These are phyloP conservation scores for Anorthoa munda DNA, from an alignment of 2,888 invertebrate species.

Conservation along the genomic window DNA sequence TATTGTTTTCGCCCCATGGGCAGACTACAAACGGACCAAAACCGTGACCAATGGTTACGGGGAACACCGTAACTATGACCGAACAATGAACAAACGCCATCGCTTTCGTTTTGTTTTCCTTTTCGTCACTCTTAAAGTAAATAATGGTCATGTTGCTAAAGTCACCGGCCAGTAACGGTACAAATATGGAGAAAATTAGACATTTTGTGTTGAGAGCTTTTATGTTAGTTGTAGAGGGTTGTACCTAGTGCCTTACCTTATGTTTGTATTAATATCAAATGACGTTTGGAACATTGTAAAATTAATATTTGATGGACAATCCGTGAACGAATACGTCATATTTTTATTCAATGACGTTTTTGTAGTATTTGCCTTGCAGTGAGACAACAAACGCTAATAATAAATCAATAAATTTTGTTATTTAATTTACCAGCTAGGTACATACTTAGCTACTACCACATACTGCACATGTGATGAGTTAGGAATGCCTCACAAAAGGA, in stretches of 20 bases:
- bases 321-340: background rate
- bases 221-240: background rate
- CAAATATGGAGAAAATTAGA: background rate
- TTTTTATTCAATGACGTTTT: background rate
- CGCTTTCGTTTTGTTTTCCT: conserved; percentile 44
- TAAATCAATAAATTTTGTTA: too few relatives aligned
- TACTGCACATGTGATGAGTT: background rate
- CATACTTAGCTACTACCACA: too few relatives aligned
- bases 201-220: background rate
- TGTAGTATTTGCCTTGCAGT: too few relatives aligned
- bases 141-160: conserved; percentile 11
- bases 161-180: conserved; percentile 15
- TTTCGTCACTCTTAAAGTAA: conserved; percentile 27
- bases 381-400: too few relatives aligned
- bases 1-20: background rate
- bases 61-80: conserved; percentile 56
- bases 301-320: background rate
- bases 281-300: background rate
- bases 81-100: conserved; percentile 54
- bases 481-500: background rate
- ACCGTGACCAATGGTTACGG: conserved; percentile 46
- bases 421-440: too few relatives aligned
- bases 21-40: background rate
- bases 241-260: too few relatives aligned
- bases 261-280: background rate